Base-by-base conservation (phyloP, 1,140 invertebrate genomes). In the Manduca sexta region DNA sequence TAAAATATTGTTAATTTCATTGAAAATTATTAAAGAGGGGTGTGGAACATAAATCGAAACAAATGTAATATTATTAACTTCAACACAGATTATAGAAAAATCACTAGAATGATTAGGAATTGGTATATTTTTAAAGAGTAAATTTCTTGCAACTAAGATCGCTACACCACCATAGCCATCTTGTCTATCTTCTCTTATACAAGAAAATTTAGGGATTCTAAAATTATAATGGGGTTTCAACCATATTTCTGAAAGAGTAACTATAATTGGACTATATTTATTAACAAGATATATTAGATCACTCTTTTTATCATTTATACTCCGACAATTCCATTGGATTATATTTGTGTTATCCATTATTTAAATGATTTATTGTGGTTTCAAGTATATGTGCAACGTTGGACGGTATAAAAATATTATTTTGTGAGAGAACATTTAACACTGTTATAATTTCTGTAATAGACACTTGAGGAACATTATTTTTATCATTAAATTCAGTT, bases 291-390 rank as follows among this genome's bases (percentile, higher is more conserved):
- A 43, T 15, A 55, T 49, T 7, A 60, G 29, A 40, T 61, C 58
- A 53, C 11, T 26, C 38, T 56, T 56, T 30, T 61, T 61, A 34
- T 10, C 37, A 5, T 29, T n/a, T 39, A 52, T 35, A 44, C 58
- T 56, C n/a, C 46, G 38, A 33, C 49, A 52, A 31, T 56, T 56
- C 58, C 43, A 56, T 44, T 57, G 55, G 8, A 60, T 29, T 46
- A 52, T 42, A 30, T 42, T 17, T 14, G 39, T 43, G 7, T 44
- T 47, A 44, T n/a, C 30, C 34, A 44, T 33, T 51, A 30, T 50
- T 46, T 4, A 44, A 7, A 40, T 26, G 13, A 46, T 3, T 4
- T 13, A 34, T n/a, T n/a, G 12, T 12, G n/a, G 21, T 43, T 4
- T 44, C 13, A 35, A 10, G 13, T 17, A 38, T n/a, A 43, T 4